These are phyloP conservation scores for Crotalus tigris DNA, from an alignment of 2,113 vertebrate genomes.

Conservation along the genomic window DNA sequence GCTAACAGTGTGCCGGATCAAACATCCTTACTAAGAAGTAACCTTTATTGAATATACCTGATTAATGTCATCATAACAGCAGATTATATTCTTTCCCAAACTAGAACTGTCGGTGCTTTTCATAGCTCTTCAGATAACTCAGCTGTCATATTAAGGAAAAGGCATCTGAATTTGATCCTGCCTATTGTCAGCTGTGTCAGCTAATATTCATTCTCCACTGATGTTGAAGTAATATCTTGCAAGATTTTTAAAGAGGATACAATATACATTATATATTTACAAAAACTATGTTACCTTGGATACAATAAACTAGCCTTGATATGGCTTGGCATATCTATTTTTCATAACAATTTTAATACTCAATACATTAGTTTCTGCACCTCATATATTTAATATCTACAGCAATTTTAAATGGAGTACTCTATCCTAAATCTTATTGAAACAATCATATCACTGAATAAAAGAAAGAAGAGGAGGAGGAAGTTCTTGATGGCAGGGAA, in stretches of 20 bases:
- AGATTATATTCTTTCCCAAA: conserved; percentile 19
- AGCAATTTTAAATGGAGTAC: conserved; percentile 33
- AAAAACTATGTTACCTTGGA: conserved; percentile 47
- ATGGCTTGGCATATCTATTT: conserved; percentile 52
- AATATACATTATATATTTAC: conserved; percentile 29
- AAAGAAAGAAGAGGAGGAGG: neutral
- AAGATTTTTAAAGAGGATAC: conserved; percentile 32
- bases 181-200: conserved; percentile 19
- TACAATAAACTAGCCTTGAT: conserved; percentile 49
- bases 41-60: neutral
- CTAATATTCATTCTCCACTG: neutral
- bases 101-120: conserved; percentile 21
- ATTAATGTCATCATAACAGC: neutral
- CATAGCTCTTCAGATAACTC: conserved; percentile 19
- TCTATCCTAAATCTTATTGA: conserved; percentile 26
- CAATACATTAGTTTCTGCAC: conserved; percentile 32
- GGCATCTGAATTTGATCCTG: neutral
- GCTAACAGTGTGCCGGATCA: neutral
- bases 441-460: neutral
- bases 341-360: conserved; percentile 61
- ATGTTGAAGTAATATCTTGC: conserved; percentile 39
- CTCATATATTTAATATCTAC: conserved; percentile 27
- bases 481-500: neutral
- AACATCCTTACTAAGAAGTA: conserved; percentile 2
- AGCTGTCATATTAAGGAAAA: conserved; percentile 7